phyloP scores from a whole-genome alignment of 2,888 invertebrate genomes.

The Cephonodes hylas region DNA sequence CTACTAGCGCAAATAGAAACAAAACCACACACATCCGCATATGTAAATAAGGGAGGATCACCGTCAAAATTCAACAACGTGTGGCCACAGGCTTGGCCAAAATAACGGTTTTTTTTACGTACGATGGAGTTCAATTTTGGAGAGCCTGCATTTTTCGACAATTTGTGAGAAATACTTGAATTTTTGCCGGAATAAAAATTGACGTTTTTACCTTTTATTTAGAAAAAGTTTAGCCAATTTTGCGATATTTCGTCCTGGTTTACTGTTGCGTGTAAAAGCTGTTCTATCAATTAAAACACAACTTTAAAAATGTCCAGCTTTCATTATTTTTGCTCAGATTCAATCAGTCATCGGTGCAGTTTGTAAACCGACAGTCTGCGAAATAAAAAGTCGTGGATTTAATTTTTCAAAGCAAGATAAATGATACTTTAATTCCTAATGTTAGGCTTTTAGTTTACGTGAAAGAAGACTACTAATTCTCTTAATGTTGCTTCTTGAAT shows the following conservation, averaged over 20 bases:
- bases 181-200: neutral
- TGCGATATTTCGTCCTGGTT: neutral
- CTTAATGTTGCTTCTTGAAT: no score
- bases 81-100: neutral
- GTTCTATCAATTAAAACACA: neutral
- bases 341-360: no score
- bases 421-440: no score
- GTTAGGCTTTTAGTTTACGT: no score
- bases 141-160: neutral
- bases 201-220: neutral
- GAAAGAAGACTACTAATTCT: no score
- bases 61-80: conserved; percentile 30
- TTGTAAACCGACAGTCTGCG: no score
- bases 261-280: neutral
- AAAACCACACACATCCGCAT: conserved; percentile 73
- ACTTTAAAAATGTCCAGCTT: neutral
- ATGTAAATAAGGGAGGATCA: conserved; percentile 68
- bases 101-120: neutral
- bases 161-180: neutral
- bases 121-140: conserved; percentile 3
- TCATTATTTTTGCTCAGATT: neutral
- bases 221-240: neutral
- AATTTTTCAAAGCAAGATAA: no score
- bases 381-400: no score
- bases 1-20: conserved; percentile 73